phyloP scores from a whole-genome alignment of 2,113 vertebrate genomes.

The Microcebus lehilahytsara region DNA sequence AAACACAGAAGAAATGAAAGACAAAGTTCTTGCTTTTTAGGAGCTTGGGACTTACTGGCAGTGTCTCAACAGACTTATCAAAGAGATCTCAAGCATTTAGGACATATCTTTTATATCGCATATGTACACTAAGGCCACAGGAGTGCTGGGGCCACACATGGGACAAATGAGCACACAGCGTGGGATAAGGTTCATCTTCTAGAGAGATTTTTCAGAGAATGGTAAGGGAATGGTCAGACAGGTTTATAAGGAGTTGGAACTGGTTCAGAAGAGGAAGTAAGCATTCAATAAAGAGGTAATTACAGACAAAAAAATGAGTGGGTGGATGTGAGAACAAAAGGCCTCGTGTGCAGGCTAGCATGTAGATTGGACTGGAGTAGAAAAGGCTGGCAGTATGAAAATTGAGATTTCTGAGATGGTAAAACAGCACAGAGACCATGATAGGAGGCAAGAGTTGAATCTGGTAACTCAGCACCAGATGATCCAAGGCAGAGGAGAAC shows the following conservation, averaged over 20 bases:
- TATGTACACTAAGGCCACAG: background rate
- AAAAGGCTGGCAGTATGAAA: background rate
- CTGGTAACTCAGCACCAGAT: background rate
- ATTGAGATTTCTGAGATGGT: background rate
- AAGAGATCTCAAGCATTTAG: constrained; percentile 38
- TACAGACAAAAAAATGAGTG: background rate
- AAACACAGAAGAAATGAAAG: background rate
- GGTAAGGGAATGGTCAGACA: background rate
- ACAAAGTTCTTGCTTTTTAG: background rate
- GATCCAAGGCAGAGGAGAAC: background rate
- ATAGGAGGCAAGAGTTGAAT: background rate
- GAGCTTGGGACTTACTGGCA: background rate
- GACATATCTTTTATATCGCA: background rate
- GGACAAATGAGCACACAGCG: background rate
- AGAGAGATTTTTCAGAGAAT: background rate
- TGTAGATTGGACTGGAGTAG: background rate
- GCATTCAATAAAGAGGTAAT: background rate
- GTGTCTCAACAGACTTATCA: background rate
- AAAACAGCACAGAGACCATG: background rate
- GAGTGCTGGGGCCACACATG: background rate
- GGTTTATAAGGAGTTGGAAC: background rate
- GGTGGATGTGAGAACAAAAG: background rate
- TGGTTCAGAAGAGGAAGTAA: background rate
- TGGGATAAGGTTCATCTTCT: background rate
- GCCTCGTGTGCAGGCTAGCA: background rate